phyloP scores from a whole-genome alignment of 2,888 invertebrate genomes.

The Thereva unica region DNA sequence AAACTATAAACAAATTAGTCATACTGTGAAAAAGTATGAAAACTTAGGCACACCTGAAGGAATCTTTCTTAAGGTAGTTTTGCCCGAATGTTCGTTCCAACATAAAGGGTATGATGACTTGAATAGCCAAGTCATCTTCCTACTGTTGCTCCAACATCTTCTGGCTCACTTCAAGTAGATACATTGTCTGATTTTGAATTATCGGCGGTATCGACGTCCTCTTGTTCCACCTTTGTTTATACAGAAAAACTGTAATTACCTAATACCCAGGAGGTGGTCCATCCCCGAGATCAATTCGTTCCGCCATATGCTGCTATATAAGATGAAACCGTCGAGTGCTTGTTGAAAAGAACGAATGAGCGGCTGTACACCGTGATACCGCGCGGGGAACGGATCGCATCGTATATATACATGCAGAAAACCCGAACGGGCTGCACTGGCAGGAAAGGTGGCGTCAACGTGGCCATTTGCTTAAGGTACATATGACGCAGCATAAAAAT shows the following conservation, averaged over 20 bases:
- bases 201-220: conserved; percentile 25
- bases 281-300: conserved; percentile 34
- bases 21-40: too few species aligned
- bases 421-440: conserved; percentile 8
- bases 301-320: conserved; percentile 30
- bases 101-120: background rate
- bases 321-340: conserved; percentile 20
- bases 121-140: conserved; percentile 22
- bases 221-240: conserved; percentile 32
- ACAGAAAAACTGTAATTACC: conserved; percentile 47
- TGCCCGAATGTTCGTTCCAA: too few species aligned
- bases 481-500: conserved; percentile 40
- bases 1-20: too few species aligned
- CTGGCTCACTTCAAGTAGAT: background rate
- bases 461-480: conserved; percentile 28
- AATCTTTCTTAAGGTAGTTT: too few species aligned
- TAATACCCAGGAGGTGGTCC: conserved; percentile 47
- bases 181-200: conserved; percentile 5
- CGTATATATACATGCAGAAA: background rate
- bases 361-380: conserved; percentile 2
- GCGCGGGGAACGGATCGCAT: background rate
- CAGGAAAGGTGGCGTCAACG: conserved; percentile 34
- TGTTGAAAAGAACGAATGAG: conserved; percentile 8
- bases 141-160: conserved; percentile 9
- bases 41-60: too few species aligned